Evolutionary conservation across 2,888 invertebrate species (phyloP).

Genomic region (Metopia argyrocephala): DNA sequence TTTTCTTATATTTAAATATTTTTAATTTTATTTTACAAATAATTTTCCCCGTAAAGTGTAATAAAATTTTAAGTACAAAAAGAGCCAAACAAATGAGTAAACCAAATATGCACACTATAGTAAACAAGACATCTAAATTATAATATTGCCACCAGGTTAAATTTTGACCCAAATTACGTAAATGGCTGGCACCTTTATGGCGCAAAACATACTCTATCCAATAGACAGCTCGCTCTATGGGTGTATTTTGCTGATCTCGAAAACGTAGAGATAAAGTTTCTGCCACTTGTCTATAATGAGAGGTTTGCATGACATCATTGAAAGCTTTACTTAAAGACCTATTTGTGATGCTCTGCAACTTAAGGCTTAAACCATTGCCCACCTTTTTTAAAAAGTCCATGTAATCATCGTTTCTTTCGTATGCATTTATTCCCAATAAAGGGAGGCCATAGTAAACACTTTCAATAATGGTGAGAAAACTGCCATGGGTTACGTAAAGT

Average conservation of each 20-base stretch:
- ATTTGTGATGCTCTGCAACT: background rate
- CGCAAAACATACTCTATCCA: slow-evolving; percentile 48
- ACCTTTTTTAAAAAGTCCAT: slow-evolving; percentile 28
- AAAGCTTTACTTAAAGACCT: background rate
- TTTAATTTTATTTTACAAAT: background rate
- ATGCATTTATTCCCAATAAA: slow-evolving; percentile 74
- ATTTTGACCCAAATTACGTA: slow-evolving; percentile 29
- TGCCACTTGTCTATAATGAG: background rate
- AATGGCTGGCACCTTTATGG: slow-evolving; percentile 39
- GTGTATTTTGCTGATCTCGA: slow-evolving; percentile 39
- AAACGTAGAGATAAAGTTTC: slow-evolving; percentile 2
- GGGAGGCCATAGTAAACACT: slow-evolving; percentile 78
- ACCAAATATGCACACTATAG: background rate
- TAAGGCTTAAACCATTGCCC: slow-evolving; percentile 28
- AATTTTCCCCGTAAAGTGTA: background rate
- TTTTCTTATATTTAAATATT: background rate
- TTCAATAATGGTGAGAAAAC: slow-evolving; percentile 79
- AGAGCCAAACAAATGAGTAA: slow-evolving; percentile 2
- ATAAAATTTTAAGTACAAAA: background rate
- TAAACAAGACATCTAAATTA: slow-evolving; percentile 12
- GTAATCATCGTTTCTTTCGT: background rate
- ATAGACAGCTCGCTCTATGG: slow-evolving; percentile 33
- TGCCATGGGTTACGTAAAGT: slow-evolving; percentile 80
- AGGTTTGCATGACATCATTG: background rate
- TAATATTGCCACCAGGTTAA: slow-evolving; percentile 27